Base-by-base conservation (phyloP, 2,113 vertebrate genomes). In the Nothobranchius kuhntae region DNA sequence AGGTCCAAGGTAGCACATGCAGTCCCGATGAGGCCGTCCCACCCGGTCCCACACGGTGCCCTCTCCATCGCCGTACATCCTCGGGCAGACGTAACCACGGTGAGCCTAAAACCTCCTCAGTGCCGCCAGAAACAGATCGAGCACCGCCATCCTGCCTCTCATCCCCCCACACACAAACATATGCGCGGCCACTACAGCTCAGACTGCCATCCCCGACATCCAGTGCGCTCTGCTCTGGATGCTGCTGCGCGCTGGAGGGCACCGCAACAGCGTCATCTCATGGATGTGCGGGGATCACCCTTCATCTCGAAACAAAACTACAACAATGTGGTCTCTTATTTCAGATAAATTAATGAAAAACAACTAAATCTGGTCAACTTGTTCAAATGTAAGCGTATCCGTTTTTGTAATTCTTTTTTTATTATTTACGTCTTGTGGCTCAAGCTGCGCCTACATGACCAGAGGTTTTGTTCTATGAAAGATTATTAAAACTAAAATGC, bases 1-100 rank as follows among this genome's bases (percentile, higher is more conserved):
- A 61, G 92, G 91, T 91, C 91, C 93, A 68, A 93, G 88, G 84
- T 93, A 92, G 81, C 92, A 93, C 91, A 91, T 91, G 59, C 90
- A 93, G 81, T 93, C 91, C 81, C 89, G 85, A 35, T 90, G 90
- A 51, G 91, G 87, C 68, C 86, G 86, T 59, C 81, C 90, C 61
- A 93, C 91, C 62, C 89, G 89, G 87, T 93, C 91, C 91, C 92
- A 92, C 71, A 90, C 84, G 0, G 77, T 85, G 69, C 80, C 86
- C 80, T 91, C 89, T 79, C 88, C 85, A 74, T 92, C 91, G 11
- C 91, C 88, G 76, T 90, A 91, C 92, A 93, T 92, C 83, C 75
- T 92, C 55, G 40, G 71, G 66, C 76, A 80, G 17, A 52, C 56
- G 61, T 70, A 56, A 68, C 61, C 63, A 68, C 66, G 48, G 72